Percentiles rank a stretch among this genome's conserved stretches.
Conservation (phyloP, 2,888 invertebrate species). For the Cloeon dipterum region DNA sequence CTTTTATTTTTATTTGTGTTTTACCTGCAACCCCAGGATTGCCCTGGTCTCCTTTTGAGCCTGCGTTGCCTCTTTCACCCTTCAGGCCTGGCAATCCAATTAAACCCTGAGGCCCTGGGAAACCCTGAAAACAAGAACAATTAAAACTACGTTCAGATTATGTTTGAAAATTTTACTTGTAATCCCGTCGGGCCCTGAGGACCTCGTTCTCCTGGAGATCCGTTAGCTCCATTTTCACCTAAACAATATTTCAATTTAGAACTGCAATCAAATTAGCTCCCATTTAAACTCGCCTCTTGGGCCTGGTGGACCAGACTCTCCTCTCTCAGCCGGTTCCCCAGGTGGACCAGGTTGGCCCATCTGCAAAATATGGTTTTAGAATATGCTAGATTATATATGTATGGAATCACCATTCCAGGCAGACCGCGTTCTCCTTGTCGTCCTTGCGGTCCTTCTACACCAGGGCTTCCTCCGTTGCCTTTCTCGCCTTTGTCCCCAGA, state of each 20-base stretch:
- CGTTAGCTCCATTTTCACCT: conserved; percentile 48
- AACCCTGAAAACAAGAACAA: conserved; percentile 10
- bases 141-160: background rate
- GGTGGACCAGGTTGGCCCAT: conserved; percentile 40
- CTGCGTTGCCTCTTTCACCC: conserved; percentile 45
- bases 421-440: conserved; percentile 52
- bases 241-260: no score
- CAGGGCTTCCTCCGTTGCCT: conserved; percentile 38
- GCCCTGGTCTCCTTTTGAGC: conserved; percentile 53
- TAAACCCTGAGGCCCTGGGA: conserved; percentile 36
- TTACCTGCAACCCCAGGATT: conserved; percentile 32
- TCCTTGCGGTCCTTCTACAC: conserved; percentile 53
- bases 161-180: conserved; percentile 20
- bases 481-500: conserved; percentile 55
- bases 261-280: no score
- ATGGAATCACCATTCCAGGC: conserved; percentile 50
- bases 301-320: conserved; percentile 51
- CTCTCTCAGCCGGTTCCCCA: conserved; percentile 60
- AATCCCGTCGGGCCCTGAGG: conserved; percentile 42
- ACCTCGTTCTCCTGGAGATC: conserved; percentile 51
- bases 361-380: background rate
- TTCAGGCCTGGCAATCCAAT: conserved; percentile 46
- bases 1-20: conserved; percentile 4
- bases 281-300: no score
- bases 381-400: no score